phyloP scores from a whole-genome alignment of 2,797 vertebrate species.

The Sebastes taczanowskii region DNA sequence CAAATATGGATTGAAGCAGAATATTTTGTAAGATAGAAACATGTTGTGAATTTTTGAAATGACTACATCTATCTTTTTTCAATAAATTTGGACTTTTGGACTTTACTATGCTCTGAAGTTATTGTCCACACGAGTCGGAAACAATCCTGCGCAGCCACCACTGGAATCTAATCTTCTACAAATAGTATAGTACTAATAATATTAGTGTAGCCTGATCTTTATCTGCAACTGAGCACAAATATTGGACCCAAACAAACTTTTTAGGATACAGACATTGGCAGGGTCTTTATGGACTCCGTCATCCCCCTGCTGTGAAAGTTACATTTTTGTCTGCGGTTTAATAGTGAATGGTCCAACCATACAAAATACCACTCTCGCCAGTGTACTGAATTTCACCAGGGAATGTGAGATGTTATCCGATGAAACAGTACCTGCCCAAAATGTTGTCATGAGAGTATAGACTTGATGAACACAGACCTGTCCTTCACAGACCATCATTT shows the following conservation, averaged over 20 bases:
- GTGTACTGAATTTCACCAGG: too few species aligned
- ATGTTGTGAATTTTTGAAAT: not conserved
- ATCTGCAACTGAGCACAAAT: too few species aligned
- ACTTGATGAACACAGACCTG: not conserved
- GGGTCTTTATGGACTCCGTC: not conserved
- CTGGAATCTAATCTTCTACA: too few species aligned
- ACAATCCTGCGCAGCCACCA: too few species aligned
- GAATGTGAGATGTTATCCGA: not conserved
- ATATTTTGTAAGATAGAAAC: not conserved
- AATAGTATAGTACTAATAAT: too few species aligned
- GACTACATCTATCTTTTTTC: too few species aligned
- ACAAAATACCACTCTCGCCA: too few species aligned
- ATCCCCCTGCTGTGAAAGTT: not conserved
- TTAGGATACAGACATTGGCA: not conserved
- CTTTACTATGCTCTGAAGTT: not conserved
- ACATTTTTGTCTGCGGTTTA: too few species aligned
- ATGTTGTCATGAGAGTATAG: not conserved
- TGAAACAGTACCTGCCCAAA: not conserved
- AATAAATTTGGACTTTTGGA: not conserved
- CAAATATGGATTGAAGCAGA: not conserved
- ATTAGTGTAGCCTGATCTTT: too few species aligned
- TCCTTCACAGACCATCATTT: not conserved
- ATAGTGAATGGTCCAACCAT: too few species aligned
- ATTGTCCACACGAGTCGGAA: too few species aligned
- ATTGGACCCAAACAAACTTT: not conserved